Percentiles rank a stretch among this genome's conserved stretches.
These are phyloP conservation scores for Apodemia zela DNA, from an alignment of 2,888 invertebrate genomes.

Conservation along the genomic window DNA sequence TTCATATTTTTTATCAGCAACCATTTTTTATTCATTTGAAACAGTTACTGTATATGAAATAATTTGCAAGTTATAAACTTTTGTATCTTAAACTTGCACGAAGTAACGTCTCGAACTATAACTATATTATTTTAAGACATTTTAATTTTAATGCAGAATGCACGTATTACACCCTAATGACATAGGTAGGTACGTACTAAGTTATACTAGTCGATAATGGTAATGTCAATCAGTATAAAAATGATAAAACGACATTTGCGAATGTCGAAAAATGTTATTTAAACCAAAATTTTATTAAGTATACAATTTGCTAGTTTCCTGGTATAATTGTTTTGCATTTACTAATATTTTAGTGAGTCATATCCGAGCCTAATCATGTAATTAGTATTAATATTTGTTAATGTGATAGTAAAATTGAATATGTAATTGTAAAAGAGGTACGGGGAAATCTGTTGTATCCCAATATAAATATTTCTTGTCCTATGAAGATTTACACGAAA, in stretches of 20 bases:
- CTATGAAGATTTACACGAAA: not conserved
- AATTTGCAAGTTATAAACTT: no score
- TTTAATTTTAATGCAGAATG: not conserved
- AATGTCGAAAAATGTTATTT: not conserved
- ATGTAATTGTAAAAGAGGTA: conserved; percentile 6
- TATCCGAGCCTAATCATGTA: conserved; percentile 58
- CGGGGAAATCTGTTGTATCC: not conserved
- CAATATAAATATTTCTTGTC: not conserved
- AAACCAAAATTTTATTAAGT: not conserved
- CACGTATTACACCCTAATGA: not conserved
- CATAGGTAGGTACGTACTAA: not conserved
- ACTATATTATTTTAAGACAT: not conserved
- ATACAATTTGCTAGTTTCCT: conserved; percentile 42
- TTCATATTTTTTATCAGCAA: no score
- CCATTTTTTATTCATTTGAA: no score
- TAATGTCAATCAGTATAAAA: not conserved
- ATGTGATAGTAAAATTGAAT: conserved; percentile 11
- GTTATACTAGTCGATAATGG: not conserved
- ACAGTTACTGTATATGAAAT: no score
- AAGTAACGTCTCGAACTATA: no score
- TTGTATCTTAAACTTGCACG: no score
- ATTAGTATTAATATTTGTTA: conserved; percentile 30
- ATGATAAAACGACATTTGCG: not conserved
- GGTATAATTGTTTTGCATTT: conserved; percentile 58
- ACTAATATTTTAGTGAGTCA: conserved; percentile 50